Evolutionary conservation across 2,888 invertebrate species (phyloP).

Genomic region (Yponomeuta plumbellus): DNA sequence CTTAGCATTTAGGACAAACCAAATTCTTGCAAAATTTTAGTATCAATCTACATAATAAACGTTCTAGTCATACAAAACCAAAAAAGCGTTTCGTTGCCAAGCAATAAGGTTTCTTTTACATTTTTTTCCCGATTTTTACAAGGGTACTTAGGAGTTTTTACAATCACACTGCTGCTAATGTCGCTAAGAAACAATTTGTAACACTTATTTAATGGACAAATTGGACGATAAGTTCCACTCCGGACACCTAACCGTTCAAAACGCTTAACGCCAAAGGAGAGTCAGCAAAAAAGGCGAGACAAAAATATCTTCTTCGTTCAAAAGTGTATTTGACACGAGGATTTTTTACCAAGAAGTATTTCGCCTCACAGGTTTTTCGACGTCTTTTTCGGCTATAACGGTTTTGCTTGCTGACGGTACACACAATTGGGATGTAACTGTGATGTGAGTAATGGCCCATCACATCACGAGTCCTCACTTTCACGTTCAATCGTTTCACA

Average conservation of each 20-base stretch:
- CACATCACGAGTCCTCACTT: slow-evolving; percentile 4
- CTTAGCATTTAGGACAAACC: no score
- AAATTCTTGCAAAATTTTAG: no score
- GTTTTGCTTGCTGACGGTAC: background rate
- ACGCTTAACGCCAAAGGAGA: background rate
- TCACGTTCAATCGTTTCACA: background rate
- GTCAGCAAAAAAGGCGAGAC: background rate
- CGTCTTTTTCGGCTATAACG: background rate
- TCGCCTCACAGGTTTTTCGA: background rate
- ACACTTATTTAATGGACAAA: slow-evolving; percentile 25
- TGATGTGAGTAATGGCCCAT: slow-evolving; percentile 7
- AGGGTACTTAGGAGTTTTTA: no score
- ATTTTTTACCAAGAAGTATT: no score
- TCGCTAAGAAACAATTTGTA: slow-evolving; percentile 3
- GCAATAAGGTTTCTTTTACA: background rate
- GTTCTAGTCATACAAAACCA: no score
- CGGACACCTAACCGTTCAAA: slow-evolving; percentile 13
- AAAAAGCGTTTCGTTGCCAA: no score
- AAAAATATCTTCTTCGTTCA: background rate
- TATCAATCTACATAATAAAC: no score
- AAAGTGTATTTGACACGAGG: background rate
- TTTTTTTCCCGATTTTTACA: background rate
- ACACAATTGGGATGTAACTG: background rate
- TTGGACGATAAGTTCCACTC: slow-evolving; percentile 23
- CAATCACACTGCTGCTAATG: background rate